Evolutionary conservation across 2,888 invertebrate genomes (phyloP).

Genomic region (Trichogramma dendrolimi): DNA sequence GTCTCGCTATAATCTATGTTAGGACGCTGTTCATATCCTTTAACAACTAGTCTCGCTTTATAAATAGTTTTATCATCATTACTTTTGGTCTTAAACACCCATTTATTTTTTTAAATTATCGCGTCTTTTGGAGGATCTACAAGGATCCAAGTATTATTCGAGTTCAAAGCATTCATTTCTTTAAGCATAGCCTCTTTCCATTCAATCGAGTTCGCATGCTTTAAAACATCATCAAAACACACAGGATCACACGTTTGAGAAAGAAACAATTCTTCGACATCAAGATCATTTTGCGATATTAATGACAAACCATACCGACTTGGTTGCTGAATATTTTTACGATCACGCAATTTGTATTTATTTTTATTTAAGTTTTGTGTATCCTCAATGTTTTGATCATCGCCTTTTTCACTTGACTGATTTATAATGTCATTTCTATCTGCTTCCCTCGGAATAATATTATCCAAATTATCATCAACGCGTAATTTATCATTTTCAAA

Average conservation of each 20-base stretch:
- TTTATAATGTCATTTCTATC: not conserved
- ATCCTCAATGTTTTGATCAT: not conserved
- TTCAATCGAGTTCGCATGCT: not conserved
- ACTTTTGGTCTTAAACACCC: constrained; percentile 19
- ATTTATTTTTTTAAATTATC: constrained; percentile 12
- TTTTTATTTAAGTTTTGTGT: not conserved
- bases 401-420: not conserved
- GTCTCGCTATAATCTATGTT: constrained; percentile 37
- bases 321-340: constrained; percentile 2
- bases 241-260: constrained; percentile 6
- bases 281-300: not conserved
- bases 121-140: constrained; percentile 1
- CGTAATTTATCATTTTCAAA: not conserved
- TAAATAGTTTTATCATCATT: not conserved
- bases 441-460: not conserved
- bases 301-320: not conserved
- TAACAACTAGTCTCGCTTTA: constrained; percentile 34
- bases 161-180: constrained; percentile 13
- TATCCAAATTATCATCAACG: not conserved
- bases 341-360: constrained; percentile 5
- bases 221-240: constrained; percentile 1
- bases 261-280: constrained; percentile 11
- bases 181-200: constrained; percentile 16
- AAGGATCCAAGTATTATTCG: constrained; percentile 15
- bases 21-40: constrained; percentile 35